Base-by-base conservation (phyloP, 2,888 invertebrate genomes). In the Leptarthrus brevirostris region DNA sequence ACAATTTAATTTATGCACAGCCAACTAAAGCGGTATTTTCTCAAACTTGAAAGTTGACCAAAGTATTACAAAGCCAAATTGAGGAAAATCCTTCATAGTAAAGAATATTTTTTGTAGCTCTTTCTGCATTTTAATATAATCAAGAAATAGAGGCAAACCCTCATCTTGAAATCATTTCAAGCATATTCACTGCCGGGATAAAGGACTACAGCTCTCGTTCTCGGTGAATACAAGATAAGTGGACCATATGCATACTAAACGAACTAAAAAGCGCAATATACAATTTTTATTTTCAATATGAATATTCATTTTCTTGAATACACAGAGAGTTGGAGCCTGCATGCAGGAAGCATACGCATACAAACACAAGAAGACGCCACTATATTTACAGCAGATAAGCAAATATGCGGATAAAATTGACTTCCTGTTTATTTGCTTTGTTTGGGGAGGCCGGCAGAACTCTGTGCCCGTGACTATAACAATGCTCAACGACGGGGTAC, bases 331-430 rank as follows among this genome's bases (percentile, higher is more conserved):
- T 6, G 3, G 54, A 56, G 56, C 56, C 30, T 30, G 14, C 12
- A 61, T 16, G 3, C 61, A 18, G 36, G 61, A 20, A 61, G 40
- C 30, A 16, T 12, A 26, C 10, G 8, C 36, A 34, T 2, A 18
- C 20, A 66, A 3, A 4, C 24, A n/a, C 47, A 26, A 18, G 47
- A 66, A 24, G 47, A 22, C 14, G 8, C 22, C 56, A 12, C 56
- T 24, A 24, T 64, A 26, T 49, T 66, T 66, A 30, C 66, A 47
- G 47, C 16, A 66, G 49, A 66, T 66, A 66, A 66, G 66, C 66
- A 66, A 66, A 66, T 49, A 66, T 47, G 26, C 61, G 44, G 66
- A 49, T 44, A 66, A 66, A 66, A 66, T 66, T 66, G 66, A 66
- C 66, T 66, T 66, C 66, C 47, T 66, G 24, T 8, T 66, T 66